Conservation (phyloP, 2,888 invertebrate genomes). For the Dendrolimus houi region DNA sequence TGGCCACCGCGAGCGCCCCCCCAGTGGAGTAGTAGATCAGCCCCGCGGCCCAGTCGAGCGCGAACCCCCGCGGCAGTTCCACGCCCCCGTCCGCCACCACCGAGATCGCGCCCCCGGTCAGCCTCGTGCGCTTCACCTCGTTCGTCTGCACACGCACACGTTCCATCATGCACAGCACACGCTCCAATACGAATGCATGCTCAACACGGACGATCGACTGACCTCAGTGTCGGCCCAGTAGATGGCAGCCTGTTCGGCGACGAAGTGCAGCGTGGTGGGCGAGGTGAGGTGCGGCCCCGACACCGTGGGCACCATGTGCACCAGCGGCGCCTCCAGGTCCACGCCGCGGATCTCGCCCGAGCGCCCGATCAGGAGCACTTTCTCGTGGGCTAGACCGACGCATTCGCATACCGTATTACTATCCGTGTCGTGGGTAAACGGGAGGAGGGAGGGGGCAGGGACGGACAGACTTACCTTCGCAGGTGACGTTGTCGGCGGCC, state of each 20-base stretch:
- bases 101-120: slow-evolving; percentile 73
- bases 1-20: slow-evolving; percentile 80
- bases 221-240: slow-evolving; percentile 88
- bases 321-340: slow-evolving; percentile 84
- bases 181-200: too few species aligned
- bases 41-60: slow-evolving; percentile 88
- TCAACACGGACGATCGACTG: neutral
- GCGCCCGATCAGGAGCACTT: slow-evolving; percentile 85
- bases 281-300: slow-evolving; percentile 82
- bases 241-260: slow-evolving; percentile 79
- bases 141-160: slow-evolving; percentile 46
- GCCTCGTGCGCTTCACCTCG: slow-evolving; percentile 82
- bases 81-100: slow-evolving; percentile 82
- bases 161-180: neutral
- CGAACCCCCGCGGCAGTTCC: slow-evolving; percentile 81
- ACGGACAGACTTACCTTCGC: slow-evolving; percentile 23
- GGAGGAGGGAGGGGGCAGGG: too few species aligned
- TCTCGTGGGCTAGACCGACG: slow-evolving; percentile 79
- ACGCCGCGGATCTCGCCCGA: slow-evolving; percentile 89
- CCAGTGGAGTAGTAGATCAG: slow-evolving; percentile 83
- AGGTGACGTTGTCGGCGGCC: slow-evolving; percentile 71
- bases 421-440: too few species aligned
- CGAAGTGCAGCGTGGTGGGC: slow-evolving; percentile 83
- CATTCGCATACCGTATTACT: too few species aligned
- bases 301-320: slow-evolving; percentile 89